Percentiles rank a stretch among this genome's conserved stretches.
These are phyloP conservation scores for Zygogramma bicolorata DNA, from an alignment of 2,888 invertebrate genomes.

Conservation along the genomic window DNA sequence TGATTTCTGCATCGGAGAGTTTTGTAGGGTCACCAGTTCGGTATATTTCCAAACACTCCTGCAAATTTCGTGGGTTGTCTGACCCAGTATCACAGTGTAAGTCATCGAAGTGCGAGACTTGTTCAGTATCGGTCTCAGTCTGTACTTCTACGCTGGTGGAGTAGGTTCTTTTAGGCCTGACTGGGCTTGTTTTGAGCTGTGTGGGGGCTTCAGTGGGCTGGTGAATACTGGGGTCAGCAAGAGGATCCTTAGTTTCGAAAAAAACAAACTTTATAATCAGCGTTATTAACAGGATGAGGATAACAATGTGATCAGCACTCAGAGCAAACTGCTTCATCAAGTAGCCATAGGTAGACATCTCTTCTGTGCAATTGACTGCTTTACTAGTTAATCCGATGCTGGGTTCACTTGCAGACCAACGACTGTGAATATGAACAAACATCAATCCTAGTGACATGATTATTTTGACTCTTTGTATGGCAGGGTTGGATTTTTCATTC, in stretches of 20 bases:
- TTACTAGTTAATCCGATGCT: conserved; percentile 17
- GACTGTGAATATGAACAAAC: conserved; percentile 85
- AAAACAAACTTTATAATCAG: conserved; percentile 90
- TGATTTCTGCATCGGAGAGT: conserved; percentile 86
- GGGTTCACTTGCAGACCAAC: conserved; percentile 50
- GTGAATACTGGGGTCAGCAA: conserved; percentile 35
- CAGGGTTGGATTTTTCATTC: conserved; percentile 91
- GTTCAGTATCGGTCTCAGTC: conserved; percentile 45
- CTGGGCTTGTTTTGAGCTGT: conserved; percentile 34
- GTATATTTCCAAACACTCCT: conserved; percentile 80
- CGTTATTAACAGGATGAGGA: conserved; percentile 85
- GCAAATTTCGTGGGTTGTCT: conserved; percentile 62
- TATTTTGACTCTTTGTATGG: conserved; percentile 92
- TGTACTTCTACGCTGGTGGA: conserved; percentile 54
- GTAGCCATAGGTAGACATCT: conserved; percentile 54
- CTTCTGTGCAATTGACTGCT: conserved; percentile 49
- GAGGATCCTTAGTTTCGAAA: conserved; percentile 78
- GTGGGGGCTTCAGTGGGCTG: not conserved
- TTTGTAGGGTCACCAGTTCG: conserved; percentile 75
- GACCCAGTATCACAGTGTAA: conserved; percentile 33
- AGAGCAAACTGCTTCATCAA: conserved; percentile 68
- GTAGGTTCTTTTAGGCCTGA: conserved; percentile 43
- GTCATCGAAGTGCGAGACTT: conserved; percentile 33
- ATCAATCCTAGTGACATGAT: conserved; percentile 94
- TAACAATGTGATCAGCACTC: conserved; percentile 90